Evolutionary conservation across 1,140 invertebrate species (phyloP), one percentile per base, ranked within the genome.

Genomic region (Rhyzopertha dominica): DNA sequence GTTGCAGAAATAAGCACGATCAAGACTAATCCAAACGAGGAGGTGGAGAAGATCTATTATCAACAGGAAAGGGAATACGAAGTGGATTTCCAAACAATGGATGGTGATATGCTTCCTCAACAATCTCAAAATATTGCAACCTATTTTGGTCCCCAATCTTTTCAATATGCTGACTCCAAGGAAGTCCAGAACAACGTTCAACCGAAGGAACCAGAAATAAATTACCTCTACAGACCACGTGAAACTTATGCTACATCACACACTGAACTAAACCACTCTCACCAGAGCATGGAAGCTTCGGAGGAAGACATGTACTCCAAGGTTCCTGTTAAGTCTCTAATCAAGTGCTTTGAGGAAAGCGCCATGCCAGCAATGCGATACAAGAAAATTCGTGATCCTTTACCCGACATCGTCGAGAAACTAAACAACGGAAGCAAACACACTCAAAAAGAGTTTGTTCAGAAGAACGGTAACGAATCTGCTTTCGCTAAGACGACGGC

Each of bases 281-380:
- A 22, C 40, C 7, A 26, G 16, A 8, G 29, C n/a, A n/a, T n/a
- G n/a, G n/a, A n/a, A n/a, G n/a, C n/a, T n/a, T n/a, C n/a, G n/a
- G n/a, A n/a, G n/a, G n/a, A n/a, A n/a, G n/a, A n/a, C n/a, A n/a
- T n/a, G n/a, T 79, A 80, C 48, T 72, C 73, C 5, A 74, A 75
- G 39, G 60, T 80, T 3, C 80, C 80, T 5, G 79, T 84, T 0
- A 80, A 75, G 51, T 74, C 75, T 16, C 50, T 84, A 12, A 82
- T 84, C 31, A 68, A 74, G 38, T 76, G 73, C 40, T 84, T 82
- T 50, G 78, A 81, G 51, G 73, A 80, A 55, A 76, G 70, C 0
- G 70, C 71, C 7, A 63, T 75, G 59, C 77, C 77, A 2, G 48
- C 70, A 3, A 65, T 80, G 54, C 71, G 73, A 24, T 75, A 74